Evolutionary conservation across 53 echinoderm and acorn worm genomes (phyloP).

Genomic region (Apostichopus leukothele): DNA sequence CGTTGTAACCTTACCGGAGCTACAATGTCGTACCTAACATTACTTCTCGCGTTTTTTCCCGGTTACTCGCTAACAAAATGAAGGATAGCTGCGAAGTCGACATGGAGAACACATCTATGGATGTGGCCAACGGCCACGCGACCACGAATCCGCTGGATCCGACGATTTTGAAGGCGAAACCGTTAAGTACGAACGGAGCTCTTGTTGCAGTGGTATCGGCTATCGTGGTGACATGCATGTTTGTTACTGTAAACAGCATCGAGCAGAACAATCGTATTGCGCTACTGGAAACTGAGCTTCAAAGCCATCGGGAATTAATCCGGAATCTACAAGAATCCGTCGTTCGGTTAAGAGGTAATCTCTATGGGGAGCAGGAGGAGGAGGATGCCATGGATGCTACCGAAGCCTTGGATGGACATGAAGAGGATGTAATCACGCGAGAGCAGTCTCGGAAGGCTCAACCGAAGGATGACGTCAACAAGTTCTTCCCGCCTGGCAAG

Average conservation of each 20-base stretch:
- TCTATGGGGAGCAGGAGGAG: background rate
- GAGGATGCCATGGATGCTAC: background rate
- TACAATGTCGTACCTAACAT: background rate
- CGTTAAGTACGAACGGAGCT: background rate
- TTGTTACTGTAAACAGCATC: conserved; percentile 8
- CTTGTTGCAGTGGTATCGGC: background rate
- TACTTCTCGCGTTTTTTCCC: background rate
- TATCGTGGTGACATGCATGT: background rate
- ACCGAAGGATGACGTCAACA: background rate
- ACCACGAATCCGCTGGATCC: conserved; percentile 18
- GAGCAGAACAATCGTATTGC: conserved; percentile 3
- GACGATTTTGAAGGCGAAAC: background rate
- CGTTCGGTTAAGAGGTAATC: background rate
- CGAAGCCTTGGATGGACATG: conserved; percentile 5
- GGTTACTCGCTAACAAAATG: conserved; percentile 4
- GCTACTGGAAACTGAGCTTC: background rate
- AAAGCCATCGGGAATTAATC: conserved; percentile 4
- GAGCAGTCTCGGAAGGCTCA: background rate
- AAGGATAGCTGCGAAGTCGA: conserved; percentile 28
- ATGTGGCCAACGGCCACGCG: background rate
- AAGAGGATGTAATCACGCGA: background rate
- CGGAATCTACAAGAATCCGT: background rate
- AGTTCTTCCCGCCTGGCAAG: background rate
- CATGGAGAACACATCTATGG: background rate
- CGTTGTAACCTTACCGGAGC: background rate